Conservation (phyloP, 1,140 invertebrate species). For the Leptinotarsa texana region DNA sequence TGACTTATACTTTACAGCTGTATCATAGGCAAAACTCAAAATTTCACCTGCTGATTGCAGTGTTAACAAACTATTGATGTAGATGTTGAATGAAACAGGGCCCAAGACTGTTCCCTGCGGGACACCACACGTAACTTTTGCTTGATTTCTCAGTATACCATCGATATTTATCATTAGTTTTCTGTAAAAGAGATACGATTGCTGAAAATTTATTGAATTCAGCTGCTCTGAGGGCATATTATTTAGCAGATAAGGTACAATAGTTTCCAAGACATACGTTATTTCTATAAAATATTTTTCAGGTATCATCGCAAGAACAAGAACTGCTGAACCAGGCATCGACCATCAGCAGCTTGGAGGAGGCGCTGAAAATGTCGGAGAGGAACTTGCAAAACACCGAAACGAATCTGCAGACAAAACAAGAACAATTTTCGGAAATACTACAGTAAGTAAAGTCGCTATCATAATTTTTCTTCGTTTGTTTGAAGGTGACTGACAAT, state of each 20-base stretch:
- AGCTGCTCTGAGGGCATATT: too few species aligned
- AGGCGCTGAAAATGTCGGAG: conserved; percentile 22
- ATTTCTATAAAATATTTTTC: not conserved
- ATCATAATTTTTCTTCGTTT: too few species aligned
- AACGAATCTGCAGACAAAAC: conserved; percentile 24
- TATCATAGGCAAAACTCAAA: too few species aligned
- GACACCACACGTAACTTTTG: too few species aligned
- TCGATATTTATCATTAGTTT: too few species aligned
- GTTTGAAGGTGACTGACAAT: too few species aligned
- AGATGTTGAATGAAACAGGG: not conserved
- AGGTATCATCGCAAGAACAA: conserved; percentile 30
- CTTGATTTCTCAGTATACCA: too few species aligned
- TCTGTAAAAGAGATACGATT: not conserved
- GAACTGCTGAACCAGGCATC: conserved; percentile 26
- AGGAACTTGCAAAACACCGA: conserved; percentile 29
- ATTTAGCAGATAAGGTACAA: too few species aligned
- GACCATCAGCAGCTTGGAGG: conserved; percentile 27
- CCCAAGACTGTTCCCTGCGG: too few species aligned
- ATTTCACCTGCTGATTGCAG: too few species aligned
- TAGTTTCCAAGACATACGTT: not conserved
- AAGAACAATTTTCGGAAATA: conserved; percentile 26
- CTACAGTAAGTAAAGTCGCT: conserved; percentile 10
- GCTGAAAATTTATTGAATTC: not conserved
- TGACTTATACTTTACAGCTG: too few species aligned
- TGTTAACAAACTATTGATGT: too few species aligned